Conservation (phyloP, 2,888 invertebrate genomes). For the Drosophila borealis region DNA sequence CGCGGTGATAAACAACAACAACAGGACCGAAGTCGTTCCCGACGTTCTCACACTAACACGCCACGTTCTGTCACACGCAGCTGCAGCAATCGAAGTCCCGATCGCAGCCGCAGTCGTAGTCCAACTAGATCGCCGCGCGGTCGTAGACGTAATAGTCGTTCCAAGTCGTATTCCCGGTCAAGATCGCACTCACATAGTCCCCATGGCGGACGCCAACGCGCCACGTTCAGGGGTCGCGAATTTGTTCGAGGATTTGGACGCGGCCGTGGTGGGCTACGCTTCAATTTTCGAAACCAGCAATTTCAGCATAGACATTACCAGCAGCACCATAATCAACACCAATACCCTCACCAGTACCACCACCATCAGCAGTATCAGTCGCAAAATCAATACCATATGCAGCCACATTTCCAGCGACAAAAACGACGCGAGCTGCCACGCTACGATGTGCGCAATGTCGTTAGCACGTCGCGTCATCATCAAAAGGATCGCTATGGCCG, state of each 20-base stretch:
- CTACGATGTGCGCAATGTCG: constrained; percentile 92
- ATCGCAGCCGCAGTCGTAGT: constrained; percentile 49
- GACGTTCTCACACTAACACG: constrained; percentile 38
- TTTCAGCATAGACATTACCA: constrained; percentile 49
- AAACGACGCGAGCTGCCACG: constrained; percentile 92
- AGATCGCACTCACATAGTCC: constrained; percentile 55
- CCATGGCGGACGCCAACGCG: constrained; percentile 25
- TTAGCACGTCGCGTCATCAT: constrained; percentile 85
- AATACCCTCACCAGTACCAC: constrained; percentile 37
- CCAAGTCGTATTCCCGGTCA: constrained; percentile 62
- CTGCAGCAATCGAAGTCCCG: constrained; percentile 31
- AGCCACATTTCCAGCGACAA: constrained; percentile 73
- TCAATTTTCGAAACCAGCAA: constrained; percentile 56
- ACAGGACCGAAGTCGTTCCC: constrained; percentile 35
- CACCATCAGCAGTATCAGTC: constrained; percentile 27
- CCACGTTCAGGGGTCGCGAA: constrained; percentile 36
- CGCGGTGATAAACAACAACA: constrained; percentile 87
- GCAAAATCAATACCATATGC: constrained; percentile 37
- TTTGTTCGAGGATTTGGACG: constrained; percentile 27
- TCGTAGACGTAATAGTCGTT: constrained; percentile 61
- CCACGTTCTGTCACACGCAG: constrained; percentile 47
- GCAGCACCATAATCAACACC: constrained; percentile 36
- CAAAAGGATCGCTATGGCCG: constrained; percentile 92
- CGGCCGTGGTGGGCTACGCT: constrained; percentile 52
- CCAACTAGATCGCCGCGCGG: constrained; percentile 38